Percentiles rank a stretch among this genome's conserved stretches.
Conservation (phyloP, 2,113 vertebrate genomes). For the Symphodus melops region DNA sequence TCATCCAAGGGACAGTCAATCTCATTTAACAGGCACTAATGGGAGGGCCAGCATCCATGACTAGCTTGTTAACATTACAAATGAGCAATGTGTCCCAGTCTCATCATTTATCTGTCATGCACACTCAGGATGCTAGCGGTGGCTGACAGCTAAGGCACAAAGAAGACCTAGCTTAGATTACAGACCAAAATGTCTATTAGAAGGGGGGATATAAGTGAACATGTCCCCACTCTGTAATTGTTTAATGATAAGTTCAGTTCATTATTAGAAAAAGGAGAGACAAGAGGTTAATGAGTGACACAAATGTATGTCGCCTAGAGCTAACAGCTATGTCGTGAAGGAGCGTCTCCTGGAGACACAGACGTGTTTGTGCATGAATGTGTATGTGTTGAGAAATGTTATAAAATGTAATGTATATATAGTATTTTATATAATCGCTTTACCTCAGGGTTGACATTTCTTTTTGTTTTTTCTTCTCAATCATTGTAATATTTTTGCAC, state of each 20-base stretch:
- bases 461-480: too few relatives aligned
- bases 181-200: slow-evolving; percentile 32
- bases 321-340: slow-evolving; percentile 52
- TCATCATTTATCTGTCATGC: slow-evolving; percentile 43
- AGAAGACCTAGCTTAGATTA: slow-evolving; percentile 42
- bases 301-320: slow-evolving; percentile 43
- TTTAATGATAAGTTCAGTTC: slow-evolving; percentile 63
- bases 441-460: too few relatives aligned
- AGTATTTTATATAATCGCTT: too few relatives aligned
- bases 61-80: slow-evolving; percentile 43
- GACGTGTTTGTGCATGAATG: background rate
- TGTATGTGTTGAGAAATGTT: background rate
- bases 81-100: slow-evolving; percentile 29
- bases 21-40: slow-evolving; percentile 27
- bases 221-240: slow-evolving; percentile 61
- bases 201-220: slow-evolving; percentile 25
- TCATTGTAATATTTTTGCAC: too few relatives aligned
- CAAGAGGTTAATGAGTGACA: slow-evolving; percentile 65
- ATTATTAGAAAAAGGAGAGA: slow-evolving; percentile 60
- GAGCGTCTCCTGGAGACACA: slow-evolving; percentile 52
- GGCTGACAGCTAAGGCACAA: slow-evolving; percentile 15
- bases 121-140: slow-evolving; percentile 26
- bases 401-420: background rate
- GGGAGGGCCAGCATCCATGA: background rate
- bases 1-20: slow-evolving; percentile 25